phyloP scores from a whole-genome alignment of 1,140 invertebrate species.

The Atta colombica region DNA sequence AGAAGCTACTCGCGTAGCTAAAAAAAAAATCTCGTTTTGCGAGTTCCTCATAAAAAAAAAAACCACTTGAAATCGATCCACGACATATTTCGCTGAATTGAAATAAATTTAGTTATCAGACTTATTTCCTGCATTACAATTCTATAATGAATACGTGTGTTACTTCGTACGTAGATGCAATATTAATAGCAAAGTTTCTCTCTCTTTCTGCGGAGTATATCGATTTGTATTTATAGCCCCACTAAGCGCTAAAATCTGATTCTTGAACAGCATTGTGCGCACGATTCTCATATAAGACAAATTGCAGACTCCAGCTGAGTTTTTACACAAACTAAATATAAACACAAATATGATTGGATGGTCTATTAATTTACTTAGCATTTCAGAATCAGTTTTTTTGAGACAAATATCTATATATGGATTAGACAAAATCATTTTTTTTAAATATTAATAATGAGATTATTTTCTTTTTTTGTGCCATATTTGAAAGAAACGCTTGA shows the following conservation, averaged over 20 bases:
- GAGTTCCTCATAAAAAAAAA: not conserved
- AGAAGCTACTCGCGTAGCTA: not conserved
- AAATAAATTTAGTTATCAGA: not conserved
- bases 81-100: not conserved
- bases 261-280: constrained; percentile 10
- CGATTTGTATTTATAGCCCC: constrained; percentile 41
- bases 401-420: not conserved
- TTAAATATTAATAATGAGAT: not conserved
- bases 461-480: not conserved
- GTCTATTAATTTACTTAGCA: not conserved
- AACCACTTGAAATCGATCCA: not conserved
- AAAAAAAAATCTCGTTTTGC: not conserved
- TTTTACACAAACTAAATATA: not conserved
- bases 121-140: not conserved
- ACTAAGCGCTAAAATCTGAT: constrained; percentile 25
- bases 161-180: constrained; percentile 27
- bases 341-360: not conserved
- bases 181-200: constrained; percentile 36
- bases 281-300: not conserved
- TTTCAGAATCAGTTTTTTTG: not conserved
- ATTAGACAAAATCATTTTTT: not conserved
- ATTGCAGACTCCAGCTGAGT: not conserved
- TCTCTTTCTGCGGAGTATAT: constrained; percentile 19
- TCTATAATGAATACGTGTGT: not conserved
- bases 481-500: not conserved